Percentiles rank a stretch among this genome's conserved stretches.
Evolutionary conservation across 2,113 vertebrate genomes (phyloP).

Genomic region (Pandion haliaetus): DNA sequence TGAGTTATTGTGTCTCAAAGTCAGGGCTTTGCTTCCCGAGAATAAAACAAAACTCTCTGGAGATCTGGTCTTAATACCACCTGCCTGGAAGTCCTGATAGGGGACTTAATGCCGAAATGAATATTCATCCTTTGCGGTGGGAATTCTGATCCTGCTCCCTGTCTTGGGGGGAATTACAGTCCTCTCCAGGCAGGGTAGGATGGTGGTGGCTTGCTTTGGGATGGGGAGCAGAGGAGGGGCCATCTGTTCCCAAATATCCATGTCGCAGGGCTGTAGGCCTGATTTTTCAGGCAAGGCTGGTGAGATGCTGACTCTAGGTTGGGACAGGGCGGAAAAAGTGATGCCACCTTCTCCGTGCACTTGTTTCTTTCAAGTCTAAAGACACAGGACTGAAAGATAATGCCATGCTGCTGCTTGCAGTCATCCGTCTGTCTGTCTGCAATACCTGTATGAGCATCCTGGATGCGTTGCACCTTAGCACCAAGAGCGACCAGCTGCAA

Average conservation of each 20-base stretch:
- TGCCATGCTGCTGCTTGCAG: not conserved
- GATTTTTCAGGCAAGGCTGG: not conserved
- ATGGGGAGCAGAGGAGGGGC: not conserved
- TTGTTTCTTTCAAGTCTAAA: not conserved
- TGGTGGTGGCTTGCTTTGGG: not conserved
- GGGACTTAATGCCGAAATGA: not conserved
- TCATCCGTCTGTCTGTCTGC: not conserved
- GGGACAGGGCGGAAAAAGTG: not conserved
- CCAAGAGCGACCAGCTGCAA: rapidly evolving
- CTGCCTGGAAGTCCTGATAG: conserved; percentile 53
- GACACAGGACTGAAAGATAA: not conserved
- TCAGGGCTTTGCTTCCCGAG: conserved; percentile 13
- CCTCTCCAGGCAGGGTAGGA: not conserved
- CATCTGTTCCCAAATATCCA: not conserved
- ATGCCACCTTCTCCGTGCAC: rapidly evolving
- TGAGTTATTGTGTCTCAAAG: conserved; percentile 40
- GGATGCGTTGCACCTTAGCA: rapidly evolving
- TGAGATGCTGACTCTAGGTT: not conserved
- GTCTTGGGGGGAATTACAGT: not conserved
- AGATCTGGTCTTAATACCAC: conserved; percentile 19
- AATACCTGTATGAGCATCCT: rapidly evolving
- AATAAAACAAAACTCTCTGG: conserved; percentile 28
- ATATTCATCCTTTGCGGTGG: conserved; percentile 6
- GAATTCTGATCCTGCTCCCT: not conserved
- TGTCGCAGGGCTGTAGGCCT: not conserved